These are phyloP conservation scores for Porites cylindrica DNA, from an alignment of 92 coral and sea anemone genomes.

Conservation along the genomic window DNA sequence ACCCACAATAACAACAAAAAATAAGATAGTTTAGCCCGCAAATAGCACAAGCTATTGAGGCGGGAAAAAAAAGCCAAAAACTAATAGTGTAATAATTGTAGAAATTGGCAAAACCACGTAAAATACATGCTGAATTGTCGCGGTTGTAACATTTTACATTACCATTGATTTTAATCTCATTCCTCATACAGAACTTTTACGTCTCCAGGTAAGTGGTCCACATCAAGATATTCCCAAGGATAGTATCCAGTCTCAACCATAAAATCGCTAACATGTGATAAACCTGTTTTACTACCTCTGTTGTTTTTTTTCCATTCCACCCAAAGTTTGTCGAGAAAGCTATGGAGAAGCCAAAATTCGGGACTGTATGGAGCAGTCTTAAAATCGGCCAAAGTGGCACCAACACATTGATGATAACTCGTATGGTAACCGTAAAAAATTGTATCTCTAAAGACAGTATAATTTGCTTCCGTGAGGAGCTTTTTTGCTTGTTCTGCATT, in stretches of 20 bases:
- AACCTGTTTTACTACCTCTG: constrained; percentile 38
- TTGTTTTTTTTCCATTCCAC: constrained; percentile 63
- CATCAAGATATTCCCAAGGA: constrained; percentile 58
- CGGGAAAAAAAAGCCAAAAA: no score
- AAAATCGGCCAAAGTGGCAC: constrained; percentile 55
- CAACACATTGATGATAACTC: constrained; percentile 61
- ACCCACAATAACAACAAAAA: no score
- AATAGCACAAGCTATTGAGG: no score
- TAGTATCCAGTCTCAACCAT: constrained; percentile 55
- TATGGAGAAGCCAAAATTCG: constrained; percentile 74
- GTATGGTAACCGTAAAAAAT: constrained; percentile 50
- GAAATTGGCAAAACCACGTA: no score
- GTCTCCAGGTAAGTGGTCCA: constrained; percentile 55
- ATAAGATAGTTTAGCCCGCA: no score
- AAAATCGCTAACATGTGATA: constrained; percentile 9
- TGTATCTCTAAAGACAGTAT: constrained; percentile 38
- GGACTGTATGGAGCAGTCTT: constrained; percentile 53
- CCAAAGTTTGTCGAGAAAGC: constrained; percentile 81
- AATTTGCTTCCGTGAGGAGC: constrained; percentile 3
- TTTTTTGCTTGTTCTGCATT: not conserved
- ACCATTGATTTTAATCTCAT: no score
- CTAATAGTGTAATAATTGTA: no score
- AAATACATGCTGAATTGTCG: no score
- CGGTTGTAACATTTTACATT: no score
- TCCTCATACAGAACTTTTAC: constrained; percentile 53